Evolutionary conservation across 2,797 vertebrate genomes (phyloP), one percentile per base, ranked within the genome.

Genomic region (Myripristis murdjan): DNA sequence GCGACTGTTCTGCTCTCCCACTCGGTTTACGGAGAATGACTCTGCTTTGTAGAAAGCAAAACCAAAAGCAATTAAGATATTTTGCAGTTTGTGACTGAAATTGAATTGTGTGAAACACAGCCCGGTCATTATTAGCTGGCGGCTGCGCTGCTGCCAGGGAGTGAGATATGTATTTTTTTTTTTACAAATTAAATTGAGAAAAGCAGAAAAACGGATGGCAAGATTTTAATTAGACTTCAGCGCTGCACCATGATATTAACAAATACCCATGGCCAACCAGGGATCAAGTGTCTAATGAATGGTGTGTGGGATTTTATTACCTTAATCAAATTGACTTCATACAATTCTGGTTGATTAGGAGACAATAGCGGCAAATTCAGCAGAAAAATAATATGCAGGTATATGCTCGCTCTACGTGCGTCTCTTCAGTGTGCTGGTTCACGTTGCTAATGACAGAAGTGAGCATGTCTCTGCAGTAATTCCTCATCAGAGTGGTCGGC

Each of bases 1-100:
- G 35, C 56, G 74, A 74, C 57, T 26, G 14, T 46, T 84, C 53
- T 61, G 54, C 44, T 81, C 73, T 31, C 65, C 73, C 37, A 69
- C 57, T 61, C 43, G 39, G 51, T 69, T 72, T 83, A 56, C 9
- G 47, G 77, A 71, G 86, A 64, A 87, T 83, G 77, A 85, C 68
- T 81, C 82, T 77, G 85, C 83, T 86, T 73, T 78, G 69, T 37
- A 64, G 60, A 79, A 79, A 74, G 64, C 53, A 59, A 87, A 86
- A 83, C 66, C 82, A 83, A 89, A 90, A 87, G 82, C 77, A 90
- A 92, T 90, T 86, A 90, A 81, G 82, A 81, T 69, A 73, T 57
- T 81, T 81, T 28, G 75, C 84, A 65, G 70, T 90, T 90, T 64
- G 73, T 88, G 78, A 89, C 77, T 73, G 64, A 77, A 88, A 90